phyloP scores from a whole-genome alignment of 2,888 invertebrate genomes.

The Magallana nippona region DNA sequence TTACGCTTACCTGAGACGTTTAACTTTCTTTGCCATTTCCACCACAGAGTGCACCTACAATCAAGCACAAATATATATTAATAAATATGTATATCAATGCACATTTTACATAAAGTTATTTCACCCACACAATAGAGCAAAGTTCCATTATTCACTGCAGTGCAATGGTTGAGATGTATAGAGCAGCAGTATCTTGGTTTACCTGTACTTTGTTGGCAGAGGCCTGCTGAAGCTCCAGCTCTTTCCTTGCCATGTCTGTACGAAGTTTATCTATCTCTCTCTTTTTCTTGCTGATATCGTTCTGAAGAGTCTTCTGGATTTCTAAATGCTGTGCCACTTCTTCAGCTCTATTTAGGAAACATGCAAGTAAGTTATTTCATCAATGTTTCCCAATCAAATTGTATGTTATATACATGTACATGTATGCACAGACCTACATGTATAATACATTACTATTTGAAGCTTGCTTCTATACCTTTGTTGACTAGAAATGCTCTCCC shows the following conservation, averaged over 20 bases:
- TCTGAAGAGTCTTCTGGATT: conserved; percentile 55
- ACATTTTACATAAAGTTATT: no score
- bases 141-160: not conserved
- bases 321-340: conserved; percentile 29
- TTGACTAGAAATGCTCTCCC: not conserved
- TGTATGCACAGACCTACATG: no score
- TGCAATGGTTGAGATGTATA: not conserved
- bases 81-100: no score
- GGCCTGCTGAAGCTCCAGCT: conserved; percentile 43
- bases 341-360: not conserved
- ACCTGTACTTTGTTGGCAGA: conserved; percentile 50
- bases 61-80: not conserved
- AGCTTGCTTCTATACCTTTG: not conserved
- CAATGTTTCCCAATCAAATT: no score
- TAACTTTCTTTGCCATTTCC: conserved; percentile 31
- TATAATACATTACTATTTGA: no score
- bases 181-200: not conserved
- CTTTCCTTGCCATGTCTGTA: conserved; percentile 45
- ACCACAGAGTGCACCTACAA: conserved; percentile 24
- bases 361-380: no score
- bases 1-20: conserved; percentile 20
- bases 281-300: conserved; percentile 59
- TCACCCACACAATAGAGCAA: not conserved
- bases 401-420: no score
- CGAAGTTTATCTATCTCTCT: conserved; percentile 61